Evolutionary conservation across 2,113 vertebrate genomes (phyloP).

Genomic region (Scophthalmus maximus): DNA sequence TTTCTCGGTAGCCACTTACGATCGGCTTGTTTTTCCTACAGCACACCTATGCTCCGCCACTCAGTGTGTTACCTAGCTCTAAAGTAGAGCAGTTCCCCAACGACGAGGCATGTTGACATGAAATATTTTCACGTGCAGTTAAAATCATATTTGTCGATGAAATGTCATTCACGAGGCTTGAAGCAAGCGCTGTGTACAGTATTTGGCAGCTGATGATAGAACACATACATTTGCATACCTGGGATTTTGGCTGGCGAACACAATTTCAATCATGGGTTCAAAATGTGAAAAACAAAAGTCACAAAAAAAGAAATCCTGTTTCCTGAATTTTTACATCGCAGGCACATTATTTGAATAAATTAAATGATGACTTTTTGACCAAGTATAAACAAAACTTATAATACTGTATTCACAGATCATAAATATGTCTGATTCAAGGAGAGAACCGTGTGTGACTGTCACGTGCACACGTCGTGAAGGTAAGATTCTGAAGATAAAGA

Average conservation of each 20-base stretch:
- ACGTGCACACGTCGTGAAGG: neutral
- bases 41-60: neutral
- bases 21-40: conserved; percentile 2
- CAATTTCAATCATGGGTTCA: conserved; percentile 38
- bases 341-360: neutral
- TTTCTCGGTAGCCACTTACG: conserved; percentile 4
- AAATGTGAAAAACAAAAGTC: too few species aligned
- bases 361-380: neutral
- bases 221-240: neutral
- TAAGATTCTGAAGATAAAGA: conserved; percentile 4
- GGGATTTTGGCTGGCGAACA: conserved; percentile 11
- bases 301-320: too few species aligned
- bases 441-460: neutral
- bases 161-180: conserved; percentile 15
- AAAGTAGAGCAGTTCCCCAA: neutral
- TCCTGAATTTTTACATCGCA: too few species aligned
- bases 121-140: conserved; percentile 7
- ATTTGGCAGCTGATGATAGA: conserved; percentile 2
- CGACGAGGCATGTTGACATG: neutral
- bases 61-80: conserved; percentile 3
- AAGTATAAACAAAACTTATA: conserved; percentile 13
- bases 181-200: neutral
- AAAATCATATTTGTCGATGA: conserved; percentile 25
- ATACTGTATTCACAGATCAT: neutral
- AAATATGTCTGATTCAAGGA: conserved; percentile 6